Conservation (phyloP, 1,140 invertebrate species). For the Penaeus japonicus region DNA sequence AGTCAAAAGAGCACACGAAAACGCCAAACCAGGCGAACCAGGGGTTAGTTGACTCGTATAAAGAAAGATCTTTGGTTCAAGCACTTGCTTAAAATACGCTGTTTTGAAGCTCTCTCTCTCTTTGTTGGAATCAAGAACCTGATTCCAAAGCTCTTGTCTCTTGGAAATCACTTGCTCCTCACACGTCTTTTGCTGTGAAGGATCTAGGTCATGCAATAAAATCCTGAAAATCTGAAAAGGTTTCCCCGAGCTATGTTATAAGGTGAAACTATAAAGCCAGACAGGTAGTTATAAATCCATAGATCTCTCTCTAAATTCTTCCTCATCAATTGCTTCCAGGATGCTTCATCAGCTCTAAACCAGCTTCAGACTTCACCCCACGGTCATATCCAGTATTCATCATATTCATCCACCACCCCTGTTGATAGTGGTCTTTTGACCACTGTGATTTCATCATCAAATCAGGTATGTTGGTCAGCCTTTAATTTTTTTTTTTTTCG, state of each 20-base stretch:
- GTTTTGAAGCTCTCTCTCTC: too few species aligned
- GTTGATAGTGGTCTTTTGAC: conserved; percentile 58
- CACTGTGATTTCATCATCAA: conserved; percentile 53
- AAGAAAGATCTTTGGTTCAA: neutral
- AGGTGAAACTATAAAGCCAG: neutral
- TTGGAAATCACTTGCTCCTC: too few species aligned
- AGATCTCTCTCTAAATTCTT: neutral
- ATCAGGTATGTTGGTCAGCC: conserved; percentile 23
- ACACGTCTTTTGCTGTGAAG: too few species aligned
- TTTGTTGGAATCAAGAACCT: too few species aligned
- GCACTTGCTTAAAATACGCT: too few species aligned
- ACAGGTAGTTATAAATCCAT: neutral
- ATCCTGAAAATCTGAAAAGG: too few species aligned
- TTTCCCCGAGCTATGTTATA: neutral
- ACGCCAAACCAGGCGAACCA: conserved; percentile 22
- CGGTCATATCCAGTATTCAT: conserved; percentile 58
- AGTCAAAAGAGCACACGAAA: conserved; percentile 72
- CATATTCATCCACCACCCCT: conserved; percentile 33
- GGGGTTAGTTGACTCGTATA: conserved; percentile 1
- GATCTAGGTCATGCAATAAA: too few species aligned
- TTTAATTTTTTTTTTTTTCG: too few species aligned
- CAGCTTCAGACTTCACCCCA: conserved; percentile 57
- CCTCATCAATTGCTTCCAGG: conserved; percentile 19
- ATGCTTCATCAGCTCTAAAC: conserved; percentile 50
- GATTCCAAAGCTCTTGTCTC: too few species aligned